Evolutionary conservation across 2,888 invertebrate species (phyloP).

Genomic region (Sinopyrophorus schimmeli): DNA sequence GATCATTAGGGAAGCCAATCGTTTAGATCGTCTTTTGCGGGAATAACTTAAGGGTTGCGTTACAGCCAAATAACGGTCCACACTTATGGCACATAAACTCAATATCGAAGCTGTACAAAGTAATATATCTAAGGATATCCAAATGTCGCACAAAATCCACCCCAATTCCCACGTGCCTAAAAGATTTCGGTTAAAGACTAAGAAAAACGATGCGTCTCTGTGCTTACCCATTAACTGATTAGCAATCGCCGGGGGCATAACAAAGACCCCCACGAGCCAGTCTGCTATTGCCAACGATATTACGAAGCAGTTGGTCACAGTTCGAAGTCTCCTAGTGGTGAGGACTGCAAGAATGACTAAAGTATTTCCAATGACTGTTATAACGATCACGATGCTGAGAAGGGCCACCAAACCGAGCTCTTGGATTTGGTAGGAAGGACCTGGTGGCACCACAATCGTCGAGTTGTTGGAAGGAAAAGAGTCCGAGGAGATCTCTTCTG

Average conservation of each 20-base stretch:
- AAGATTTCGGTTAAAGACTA: conserved; percentile 32
- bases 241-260: conserved; percentile 94
- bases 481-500: conserved; percentile 42
- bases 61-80: conserved; percentile 90
- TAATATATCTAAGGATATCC: conserved; percentile 92
- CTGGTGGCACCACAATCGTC: conserved; percentile 20
- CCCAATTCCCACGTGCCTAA: conserved; percentile 87
- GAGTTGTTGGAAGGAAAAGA: conserved; percentile 31
- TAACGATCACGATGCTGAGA: conserved; percentile 68
- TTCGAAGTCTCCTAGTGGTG: conserved; percentile 82
- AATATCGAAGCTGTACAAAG: conserved; percentile 93
- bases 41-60: conserved; percentile 93
- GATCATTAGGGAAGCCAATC: conserved; percentile 84
- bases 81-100: conserved; percentile 89
- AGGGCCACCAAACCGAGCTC: conserved; percentile 67
- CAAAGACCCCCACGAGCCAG: conserved; percentile 88
- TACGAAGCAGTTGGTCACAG: conserved; percentile 94
- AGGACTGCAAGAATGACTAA: conserved; percentile 88
- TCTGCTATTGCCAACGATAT: conserved; percentile 93
- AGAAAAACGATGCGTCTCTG: neutral
- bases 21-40: conserved; percentile 80
- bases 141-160: conserved; percentile 83
- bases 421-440: conserved; percentile 40
- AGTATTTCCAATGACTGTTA: conserved; percentile 83
- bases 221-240: conserved; percentile 79